Conservation (phyloP, 2,113 vertebrate species). For the Chaetorhynchus papuensis region DNA sequence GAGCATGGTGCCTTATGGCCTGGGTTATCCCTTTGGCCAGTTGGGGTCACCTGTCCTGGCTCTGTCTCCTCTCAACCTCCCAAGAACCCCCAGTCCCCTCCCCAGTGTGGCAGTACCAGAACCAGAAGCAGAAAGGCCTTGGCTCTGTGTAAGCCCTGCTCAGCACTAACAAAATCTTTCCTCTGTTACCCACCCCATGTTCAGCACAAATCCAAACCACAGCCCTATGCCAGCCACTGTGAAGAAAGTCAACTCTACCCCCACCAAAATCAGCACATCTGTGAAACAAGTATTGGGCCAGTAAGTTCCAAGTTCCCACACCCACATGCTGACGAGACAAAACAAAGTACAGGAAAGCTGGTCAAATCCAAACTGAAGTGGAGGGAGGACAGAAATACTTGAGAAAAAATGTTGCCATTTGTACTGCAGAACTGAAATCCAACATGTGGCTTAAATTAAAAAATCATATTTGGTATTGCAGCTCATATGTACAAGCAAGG, state of each 20-base stretch:
- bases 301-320: neutral
- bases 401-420: neutral
- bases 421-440: neutral
- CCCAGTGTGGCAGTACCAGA: neutral
- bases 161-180: neutral
- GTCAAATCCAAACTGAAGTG: neutral
- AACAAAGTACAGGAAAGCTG: neutral
- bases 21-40: neutral
- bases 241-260: neutral
- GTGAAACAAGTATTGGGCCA: neutral
- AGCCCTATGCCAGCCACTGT: neutral
- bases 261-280: neutral
- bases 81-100: neutral
- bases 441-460: neutral
- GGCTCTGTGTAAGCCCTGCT: neutral
- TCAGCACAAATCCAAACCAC: neutral
- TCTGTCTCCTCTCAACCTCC: neutral
- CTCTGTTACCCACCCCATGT: neutral
- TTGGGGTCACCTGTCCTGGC: neutral
- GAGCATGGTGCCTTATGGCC: neutral
- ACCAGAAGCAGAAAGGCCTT: neutral
- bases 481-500: rapidly evolving
- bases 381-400: neutral
- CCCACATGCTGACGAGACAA: neutral
- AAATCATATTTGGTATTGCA: neutral